phyloP scores from a whole-genome alignment of 2,113 vertebrate genomes.

The Phoenicopterus ruber region DNA sequence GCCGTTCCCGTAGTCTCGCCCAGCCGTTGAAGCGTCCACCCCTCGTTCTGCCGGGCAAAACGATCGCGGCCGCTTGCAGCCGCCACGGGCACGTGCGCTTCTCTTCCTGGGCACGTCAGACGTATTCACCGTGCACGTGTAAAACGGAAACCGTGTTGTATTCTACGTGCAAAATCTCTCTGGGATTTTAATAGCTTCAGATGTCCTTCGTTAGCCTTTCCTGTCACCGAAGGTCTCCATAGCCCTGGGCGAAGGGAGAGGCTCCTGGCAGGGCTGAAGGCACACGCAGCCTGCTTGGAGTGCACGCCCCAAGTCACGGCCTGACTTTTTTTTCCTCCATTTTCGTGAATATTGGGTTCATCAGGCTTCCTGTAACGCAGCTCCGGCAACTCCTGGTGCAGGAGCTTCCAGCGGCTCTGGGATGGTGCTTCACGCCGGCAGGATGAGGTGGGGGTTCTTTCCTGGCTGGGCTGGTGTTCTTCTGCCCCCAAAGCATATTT shows the following conservation, averaged over 20 bases:
- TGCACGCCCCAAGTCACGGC: background rate
- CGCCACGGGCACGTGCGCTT: accelerated
- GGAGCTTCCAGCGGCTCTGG: background rate
- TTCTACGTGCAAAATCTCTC: accelerated
- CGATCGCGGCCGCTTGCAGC: no score
- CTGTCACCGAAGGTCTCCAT: background rate
- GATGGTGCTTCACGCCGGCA: accelerated
- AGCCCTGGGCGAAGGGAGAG: background rate
- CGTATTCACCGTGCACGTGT: accelerated
- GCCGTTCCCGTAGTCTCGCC: background rate
- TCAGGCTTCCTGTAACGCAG: background rate
- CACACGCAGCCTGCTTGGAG: no score
- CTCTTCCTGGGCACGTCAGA: background rate
- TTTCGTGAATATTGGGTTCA: background rate
- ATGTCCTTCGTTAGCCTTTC: background rate
- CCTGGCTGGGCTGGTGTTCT: no score
- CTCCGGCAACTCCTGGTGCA: background rate
- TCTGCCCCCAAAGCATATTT: background rate
- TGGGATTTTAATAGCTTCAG: no score
- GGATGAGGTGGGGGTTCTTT: no score
- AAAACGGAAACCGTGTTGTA: accelerated
- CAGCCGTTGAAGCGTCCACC: background rate
- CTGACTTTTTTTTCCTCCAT: no score
- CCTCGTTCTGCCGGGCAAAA: accelerated
- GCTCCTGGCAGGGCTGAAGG: background rate